Conservation (phyloP, 2,797 vertebrate species). For the Varecia variegata region DNA sequence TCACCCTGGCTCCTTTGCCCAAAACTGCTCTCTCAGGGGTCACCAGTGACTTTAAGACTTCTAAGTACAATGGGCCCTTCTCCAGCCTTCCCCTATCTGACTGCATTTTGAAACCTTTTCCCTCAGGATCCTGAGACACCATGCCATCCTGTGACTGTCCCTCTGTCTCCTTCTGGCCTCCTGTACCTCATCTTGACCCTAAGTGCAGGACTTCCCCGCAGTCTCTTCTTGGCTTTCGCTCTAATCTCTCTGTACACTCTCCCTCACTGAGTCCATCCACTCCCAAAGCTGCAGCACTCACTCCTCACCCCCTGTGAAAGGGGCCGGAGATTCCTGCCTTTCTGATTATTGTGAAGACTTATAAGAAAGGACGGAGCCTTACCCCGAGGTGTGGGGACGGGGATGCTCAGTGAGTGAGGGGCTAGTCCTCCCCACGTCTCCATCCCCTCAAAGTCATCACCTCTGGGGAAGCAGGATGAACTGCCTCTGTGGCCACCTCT, state of each 20-base stretch:
- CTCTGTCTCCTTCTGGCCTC: not conserved
- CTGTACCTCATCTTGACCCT: not conserved
- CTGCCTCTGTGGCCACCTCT: not conserved
- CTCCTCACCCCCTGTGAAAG: not conserved
- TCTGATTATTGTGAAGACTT: not conserved
- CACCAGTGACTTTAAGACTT: not conserved
- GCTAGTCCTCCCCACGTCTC: not conserved
- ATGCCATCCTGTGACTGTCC: not conserved
- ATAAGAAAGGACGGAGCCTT: not conserved
- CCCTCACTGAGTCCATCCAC: not conserved
- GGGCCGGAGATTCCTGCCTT: not conserved
- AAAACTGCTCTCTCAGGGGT: not conserved
- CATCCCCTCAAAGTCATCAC: not conserved
- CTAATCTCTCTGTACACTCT: not conserved
- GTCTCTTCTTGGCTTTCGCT: not conserved
- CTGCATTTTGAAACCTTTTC: not conserved
- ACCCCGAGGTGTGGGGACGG: not conserved
- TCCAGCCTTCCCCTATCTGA: not conserved
- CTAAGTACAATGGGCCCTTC: not conserved
- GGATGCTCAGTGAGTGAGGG: not conserved
- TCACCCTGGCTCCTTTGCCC: not conserved
- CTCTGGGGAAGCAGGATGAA: not conserved
- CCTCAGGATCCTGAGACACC: not conserved
- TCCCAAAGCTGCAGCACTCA: not conserved
- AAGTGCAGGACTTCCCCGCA: not conserved